A percentile compares a stretch with the other conserved stretches of the same genome.
These are phyloP conservation scores for Microchirus variegatus DNA, from an alignment of 2,797 vertebrate genomes.

Conservation along the genomic window DNA sequence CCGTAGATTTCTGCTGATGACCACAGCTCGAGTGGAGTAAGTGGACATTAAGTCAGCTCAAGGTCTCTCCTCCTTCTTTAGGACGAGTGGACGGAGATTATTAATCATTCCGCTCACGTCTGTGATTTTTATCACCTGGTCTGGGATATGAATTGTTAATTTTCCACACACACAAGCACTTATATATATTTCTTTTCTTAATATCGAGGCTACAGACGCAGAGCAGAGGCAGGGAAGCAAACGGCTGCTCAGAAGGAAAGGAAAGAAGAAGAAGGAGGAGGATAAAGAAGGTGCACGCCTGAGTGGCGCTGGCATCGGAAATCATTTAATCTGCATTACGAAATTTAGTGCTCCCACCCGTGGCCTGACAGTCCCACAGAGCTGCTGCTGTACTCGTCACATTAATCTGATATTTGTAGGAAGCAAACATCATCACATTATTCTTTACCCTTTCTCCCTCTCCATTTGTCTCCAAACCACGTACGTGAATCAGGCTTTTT, in stretches of 20 bases:
- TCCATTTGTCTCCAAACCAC: conserved; percentile 50
- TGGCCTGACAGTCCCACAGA: conserved; percentile 58
- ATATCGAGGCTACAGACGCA: conserved; percentile 23
- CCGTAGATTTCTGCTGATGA: conserved; percentile 15
- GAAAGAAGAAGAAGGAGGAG: conserved; percentile 18
- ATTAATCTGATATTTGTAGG: conserved; percentile 46
- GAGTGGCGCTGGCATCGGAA: conserved; percentile 68
- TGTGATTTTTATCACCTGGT: conserved; percentile 4
- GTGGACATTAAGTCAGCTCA: conserved; percentile 12
- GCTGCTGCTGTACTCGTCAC: conserved; percentile 41
- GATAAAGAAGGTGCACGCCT: conserved; percentile 52
- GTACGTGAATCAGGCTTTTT: conserved; percentile 56
- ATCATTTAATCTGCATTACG: conserved; percentile 81
- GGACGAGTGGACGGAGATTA: not conserved
- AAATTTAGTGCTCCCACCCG: conserved; percentile 66
- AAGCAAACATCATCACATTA: conserved; percentile 38
- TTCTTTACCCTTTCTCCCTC: conserved; percentile 10
- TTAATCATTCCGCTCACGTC: conserved; percentile 15
- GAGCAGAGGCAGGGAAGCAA: conserved; percentile 32
- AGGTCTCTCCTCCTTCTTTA: conserved; percentile 9
- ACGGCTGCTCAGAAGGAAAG: conserved; percentile 29
- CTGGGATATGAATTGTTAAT: not conserved
- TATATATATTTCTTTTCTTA: conserved; percentile 1
- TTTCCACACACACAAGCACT: conserved; percentile 3
- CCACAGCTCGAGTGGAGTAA: conserved; percentile 8